Conservation (phyloP, 1,140 invertebrate species). For the Ctenoplectra terminalis region DNA sequence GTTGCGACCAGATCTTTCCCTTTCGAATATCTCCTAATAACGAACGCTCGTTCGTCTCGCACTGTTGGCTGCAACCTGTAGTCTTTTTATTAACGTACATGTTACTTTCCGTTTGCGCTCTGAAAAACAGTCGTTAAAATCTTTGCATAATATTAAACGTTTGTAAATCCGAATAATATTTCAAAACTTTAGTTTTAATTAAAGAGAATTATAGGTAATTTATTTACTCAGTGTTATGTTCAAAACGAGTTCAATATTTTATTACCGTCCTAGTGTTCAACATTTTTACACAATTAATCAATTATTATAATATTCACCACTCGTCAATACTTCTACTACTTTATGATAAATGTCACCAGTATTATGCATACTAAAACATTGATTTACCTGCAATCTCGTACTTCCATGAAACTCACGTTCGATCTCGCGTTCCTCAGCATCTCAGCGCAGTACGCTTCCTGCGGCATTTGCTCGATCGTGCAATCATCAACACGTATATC, state of each 20-base stretch:
- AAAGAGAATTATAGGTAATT: not conserved
- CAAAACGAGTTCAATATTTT: too few relatives aligned
- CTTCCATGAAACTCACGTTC: slow-evolving; percentile 24
- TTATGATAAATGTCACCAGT: too few relatives aligned
- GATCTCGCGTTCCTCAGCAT: not conserved
- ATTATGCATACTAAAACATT: too few relatives aligned
- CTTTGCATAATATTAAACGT: too few relatives aligned
- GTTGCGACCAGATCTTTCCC: slow-evolving; percentile 50
- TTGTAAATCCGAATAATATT: not conserved
- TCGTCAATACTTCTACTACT: too few relatives aligned
- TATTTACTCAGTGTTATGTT: too few relatives aligned
- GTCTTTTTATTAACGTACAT: not conserved
- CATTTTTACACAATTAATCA: too few relatives aligned
- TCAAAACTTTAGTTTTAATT: not conserved
- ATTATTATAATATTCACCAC: too few relatives aligned
- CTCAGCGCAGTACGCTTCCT: not conserved
- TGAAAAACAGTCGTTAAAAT: slow-evolving; percentile 15
- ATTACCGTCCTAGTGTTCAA: too few relatives aligned
- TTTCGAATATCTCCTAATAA: slow-evolving; percentile 42
- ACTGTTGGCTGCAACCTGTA: slow-evolving; percentile 14
- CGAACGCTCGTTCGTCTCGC: slow-evolving; percentile 41
- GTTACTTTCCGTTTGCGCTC: slow-evolving; percentile 25
- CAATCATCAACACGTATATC: not conserved
- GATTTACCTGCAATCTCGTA: slow-evolving; percentile 43
- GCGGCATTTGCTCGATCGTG: not conserved